phyloP scores from a whole-genome alignment of 2,888 invertebrate species.

The Schrankia costaestrigalis region DNA sequence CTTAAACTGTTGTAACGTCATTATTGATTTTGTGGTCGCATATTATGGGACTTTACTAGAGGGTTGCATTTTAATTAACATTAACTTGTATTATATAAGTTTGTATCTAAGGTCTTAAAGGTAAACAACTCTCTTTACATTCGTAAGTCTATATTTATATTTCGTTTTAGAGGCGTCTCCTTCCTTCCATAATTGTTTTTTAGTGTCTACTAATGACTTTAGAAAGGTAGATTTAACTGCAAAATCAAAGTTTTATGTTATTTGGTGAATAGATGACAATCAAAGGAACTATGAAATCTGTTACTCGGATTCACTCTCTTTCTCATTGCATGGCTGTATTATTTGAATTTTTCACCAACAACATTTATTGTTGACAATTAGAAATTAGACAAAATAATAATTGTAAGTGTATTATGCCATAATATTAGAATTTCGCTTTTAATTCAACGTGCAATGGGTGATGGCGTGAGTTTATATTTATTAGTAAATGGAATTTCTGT shows the following conservation, averaged over 20 bases:
- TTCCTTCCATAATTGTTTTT: slow-evolving; percentile 76
- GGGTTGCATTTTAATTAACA: slow-evolving; percentile 75
- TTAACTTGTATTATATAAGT: slow-evolving; percentile 70
- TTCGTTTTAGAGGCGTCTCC: slow-evolving; percentile 68
- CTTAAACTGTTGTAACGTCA: slow-evolving; percentile 76
- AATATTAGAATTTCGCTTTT: slow-evolving; percentile 30
- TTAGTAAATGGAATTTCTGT: slow-evolving; percentile 72
- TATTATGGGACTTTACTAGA: slow-evolving; percentile 58
- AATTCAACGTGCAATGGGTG: slow-evolving; percentile 54
- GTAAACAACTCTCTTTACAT: slow-evolving; percentile 78
- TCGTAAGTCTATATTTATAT: slow-evolving; percentile 78
- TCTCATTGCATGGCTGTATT: slow-evolving; percentile 52
- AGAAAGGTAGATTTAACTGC: slow-evolving; percentile 62
- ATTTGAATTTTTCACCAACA: slow-evolving; percentile 24
- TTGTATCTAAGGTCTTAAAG: slow-evolving; percentile 72
- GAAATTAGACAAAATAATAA: slow-evolving; percentile 14
- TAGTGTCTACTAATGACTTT: slow-evolving; percentile 67
- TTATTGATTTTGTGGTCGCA: slow-evolving; percentile 63
- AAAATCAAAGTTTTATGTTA: slow-evolving; percentile 66
- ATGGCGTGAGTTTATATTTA: slow-evolving; percentile 53
- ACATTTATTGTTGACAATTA: slow-evolving; percentile 15
- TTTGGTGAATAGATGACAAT: slow-evolving; percentile 65
- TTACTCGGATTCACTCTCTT: slow-evolving; percentile 50
- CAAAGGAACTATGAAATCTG: slow-evolving; percentile 68
- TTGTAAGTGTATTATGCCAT: slow-evolving; percentile 28